A percentile compares a stretch with the other conserved stretches of the same genome.
Evolutionary conservation across 2,888 invertebrate species (phyloP).

Genomic region (Synergus itoensis): DNA sequence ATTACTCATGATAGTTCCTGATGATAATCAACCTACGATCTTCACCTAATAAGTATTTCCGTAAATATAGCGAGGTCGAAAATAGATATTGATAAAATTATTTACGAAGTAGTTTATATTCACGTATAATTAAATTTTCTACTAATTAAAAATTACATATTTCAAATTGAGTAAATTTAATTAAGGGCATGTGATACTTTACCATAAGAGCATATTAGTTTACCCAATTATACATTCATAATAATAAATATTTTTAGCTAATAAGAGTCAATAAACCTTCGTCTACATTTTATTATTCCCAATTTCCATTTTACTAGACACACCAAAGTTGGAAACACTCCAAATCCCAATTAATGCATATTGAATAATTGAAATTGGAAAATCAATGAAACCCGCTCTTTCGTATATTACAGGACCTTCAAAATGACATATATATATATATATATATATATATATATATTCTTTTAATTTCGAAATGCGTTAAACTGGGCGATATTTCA

Average conservation of each 20-base stretch:
- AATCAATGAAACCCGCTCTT: neutral
- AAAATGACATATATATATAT: neutral
- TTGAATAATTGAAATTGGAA: neutral
- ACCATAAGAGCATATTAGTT: too few species aligned
- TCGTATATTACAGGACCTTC: neutral
- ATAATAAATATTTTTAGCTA: too few species aligned
- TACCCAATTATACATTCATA: too few species aligned
- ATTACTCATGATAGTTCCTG: conserved; percentile 1
- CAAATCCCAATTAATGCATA: neutral
- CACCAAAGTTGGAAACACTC: neutral
- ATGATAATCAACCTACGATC: conserved; percentile 32
- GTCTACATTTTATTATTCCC: too few species aligned
- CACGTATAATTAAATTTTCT: too few species aligned
- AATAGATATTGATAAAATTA: conserved; percentile 15
- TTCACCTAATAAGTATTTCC: conserved; percentile 30
- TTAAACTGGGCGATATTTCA: neutral
- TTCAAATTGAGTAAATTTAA: too few species aligned
- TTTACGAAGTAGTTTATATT: too few species aligned
- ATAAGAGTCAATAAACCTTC: too few species aligned
- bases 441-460: too few species aligned
- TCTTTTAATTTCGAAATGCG: neutral
- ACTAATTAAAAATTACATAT: too few species aligned
- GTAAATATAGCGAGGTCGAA: conserved; percentile 16
- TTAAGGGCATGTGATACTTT: too few species aligned
- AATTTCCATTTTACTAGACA: neutral